These are phyloP conservation scores for Alexandromys fortis DNA, from an alignment of 2,113 vertebrate species.

Conservation along the genomic window DNA sequence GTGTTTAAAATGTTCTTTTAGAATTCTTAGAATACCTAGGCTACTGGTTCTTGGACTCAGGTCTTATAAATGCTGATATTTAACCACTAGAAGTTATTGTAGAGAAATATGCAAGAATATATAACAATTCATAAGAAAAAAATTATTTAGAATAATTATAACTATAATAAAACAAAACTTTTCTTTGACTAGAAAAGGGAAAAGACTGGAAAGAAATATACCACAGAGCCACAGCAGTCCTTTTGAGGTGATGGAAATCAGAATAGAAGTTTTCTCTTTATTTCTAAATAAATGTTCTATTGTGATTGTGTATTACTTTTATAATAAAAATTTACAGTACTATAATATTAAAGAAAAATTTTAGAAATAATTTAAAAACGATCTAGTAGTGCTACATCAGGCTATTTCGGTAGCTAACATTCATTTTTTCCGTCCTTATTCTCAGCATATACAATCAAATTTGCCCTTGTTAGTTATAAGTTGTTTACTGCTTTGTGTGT, in stretches of 20 bases:
- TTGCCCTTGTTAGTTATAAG: conserved; percentile 12
- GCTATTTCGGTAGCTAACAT: conserved; percentile 36
- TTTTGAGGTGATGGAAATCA: conserved; percentile 55
- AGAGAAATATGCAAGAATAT: conserved; percentile 16
- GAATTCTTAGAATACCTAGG: conserved; percentile 19
- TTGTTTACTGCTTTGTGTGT: conserved; percentile 50
- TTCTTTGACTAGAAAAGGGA: conserved; percentile 51
- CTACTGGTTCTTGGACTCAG: conserved; percentile 5
- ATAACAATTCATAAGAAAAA: conserved; percentile 53
- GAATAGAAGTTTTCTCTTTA: conserved; percentile 19
- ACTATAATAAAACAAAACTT: conserved; percentile 57
- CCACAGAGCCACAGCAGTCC: conserved; percentile 45
- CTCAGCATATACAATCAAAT: not conserved
- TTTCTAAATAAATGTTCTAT: conserved; percentile 63
- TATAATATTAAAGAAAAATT: conserved; percentile 36
- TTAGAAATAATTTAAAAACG: conserved; percentile 24
- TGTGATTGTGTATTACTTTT: conserved; percentile 79
- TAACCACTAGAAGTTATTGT: conserved; percentile 18
- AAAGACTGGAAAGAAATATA: conserved; percentile 81
- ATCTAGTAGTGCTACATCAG: not conserved
- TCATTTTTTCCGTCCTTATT: not conserved
- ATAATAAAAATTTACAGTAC: conserved; percentile 61
- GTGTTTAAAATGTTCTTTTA: conserved; percentile 20
- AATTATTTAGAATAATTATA: conserved; percentile 46
- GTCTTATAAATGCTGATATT: conserved; percentile 31